These are phyloP conservation scores for Asbolus verrucosus DNA, from an alignment of 1,140 invertebrate genomes.

Conservation along the genomic window DNA sequence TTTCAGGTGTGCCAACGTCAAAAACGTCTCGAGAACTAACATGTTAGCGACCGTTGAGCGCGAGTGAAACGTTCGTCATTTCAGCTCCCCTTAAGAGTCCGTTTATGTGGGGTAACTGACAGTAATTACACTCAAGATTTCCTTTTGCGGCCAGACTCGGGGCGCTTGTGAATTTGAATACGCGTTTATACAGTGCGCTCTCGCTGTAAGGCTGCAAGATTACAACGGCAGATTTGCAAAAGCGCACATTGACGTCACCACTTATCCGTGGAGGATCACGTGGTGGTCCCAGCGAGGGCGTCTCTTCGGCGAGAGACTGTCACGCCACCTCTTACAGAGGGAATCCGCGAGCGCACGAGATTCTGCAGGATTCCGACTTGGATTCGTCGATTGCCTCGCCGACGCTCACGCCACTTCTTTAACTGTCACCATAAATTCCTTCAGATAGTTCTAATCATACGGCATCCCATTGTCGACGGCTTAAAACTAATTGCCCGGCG, in stretches of 20 bases:
- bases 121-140: constrained; percentile 33
- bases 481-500: constrained; percentile 27
- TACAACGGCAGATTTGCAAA: constrained; percentile 16
- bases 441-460: constrained; percentile 38
- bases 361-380: background rate
- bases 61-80: background rate
- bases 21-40: too few relatives aligned
- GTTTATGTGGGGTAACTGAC: constrained; percentile 8
- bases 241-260: constrained; percentile 4
- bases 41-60: too few relatives aligned
- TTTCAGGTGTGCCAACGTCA: too few relatives aligned
- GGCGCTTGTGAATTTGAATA: background rate
- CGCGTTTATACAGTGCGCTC: background rate
- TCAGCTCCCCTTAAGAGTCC: constrained; percentile 15
- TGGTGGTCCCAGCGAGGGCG: background rate
- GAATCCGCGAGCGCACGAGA: constrained; percentile 4
- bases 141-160: constrained; percentile 5
- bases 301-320: constrained; percentile 3
- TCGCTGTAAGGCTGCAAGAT: background rate
- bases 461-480: constrained; percentile 25
- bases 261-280: constrained; percentile 8
- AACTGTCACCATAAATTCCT: constrained; percentile 13
- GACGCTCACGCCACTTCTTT: constrained; percentile 28
- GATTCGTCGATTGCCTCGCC: too few relatives aligned
- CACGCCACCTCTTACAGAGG: constrained; percentile 10